A percentile compares a stretch with the other conserved stretches of the same genome.
Conservation (phyloP, 2,113 vertebrate genomes). For the Choloepus hoffmanni region DNA sequence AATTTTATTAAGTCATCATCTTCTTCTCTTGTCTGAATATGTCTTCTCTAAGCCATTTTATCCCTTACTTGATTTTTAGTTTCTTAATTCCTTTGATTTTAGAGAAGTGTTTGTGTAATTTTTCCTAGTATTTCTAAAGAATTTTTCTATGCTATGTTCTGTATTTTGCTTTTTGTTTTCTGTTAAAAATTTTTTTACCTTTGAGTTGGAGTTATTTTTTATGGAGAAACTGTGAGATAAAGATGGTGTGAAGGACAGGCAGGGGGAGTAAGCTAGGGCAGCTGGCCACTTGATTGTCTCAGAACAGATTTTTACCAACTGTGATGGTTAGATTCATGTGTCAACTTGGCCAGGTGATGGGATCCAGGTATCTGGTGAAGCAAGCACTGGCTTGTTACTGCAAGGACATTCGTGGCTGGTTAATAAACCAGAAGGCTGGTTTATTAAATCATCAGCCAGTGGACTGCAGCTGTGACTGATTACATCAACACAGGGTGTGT, state of each 20-base stretch:
- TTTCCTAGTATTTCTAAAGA: not conserved
- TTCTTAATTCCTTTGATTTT: slow-evolving; percentile 30
- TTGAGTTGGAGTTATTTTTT: not conserved
- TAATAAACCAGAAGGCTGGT: no score
- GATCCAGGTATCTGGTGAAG: no score
- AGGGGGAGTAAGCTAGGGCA: not conserved
- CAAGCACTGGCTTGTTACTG: no score
- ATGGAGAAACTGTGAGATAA: not conserved
- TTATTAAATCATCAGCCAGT: no score
- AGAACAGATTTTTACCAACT: not conserved
- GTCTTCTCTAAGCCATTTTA: not conserved
- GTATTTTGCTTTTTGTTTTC: not conserved
- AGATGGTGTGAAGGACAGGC: not conserved
- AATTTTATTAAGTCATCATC: not conserved
- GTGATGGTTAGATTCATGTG: no score
- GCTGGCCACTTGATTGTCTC: not conserved
- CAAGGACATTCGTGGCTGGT: no score
- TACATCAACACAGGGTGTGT: no score
- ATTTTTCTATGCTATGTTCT: not conserved
- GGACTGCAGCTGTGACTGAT: no score
- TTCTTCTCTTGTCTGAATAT: not conserved
- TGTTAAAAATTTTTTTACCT: not conserved
- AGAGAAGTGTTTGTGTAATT: not conserved
- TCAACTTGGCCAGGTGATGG: no score
- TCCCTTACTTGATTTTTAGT: not conserved